A percentile compares a stretch with the other conserved stretches of the same genome.
Conservation (phyloP, 2,797 vertebrate species). For the Karalla daura region DNA sequence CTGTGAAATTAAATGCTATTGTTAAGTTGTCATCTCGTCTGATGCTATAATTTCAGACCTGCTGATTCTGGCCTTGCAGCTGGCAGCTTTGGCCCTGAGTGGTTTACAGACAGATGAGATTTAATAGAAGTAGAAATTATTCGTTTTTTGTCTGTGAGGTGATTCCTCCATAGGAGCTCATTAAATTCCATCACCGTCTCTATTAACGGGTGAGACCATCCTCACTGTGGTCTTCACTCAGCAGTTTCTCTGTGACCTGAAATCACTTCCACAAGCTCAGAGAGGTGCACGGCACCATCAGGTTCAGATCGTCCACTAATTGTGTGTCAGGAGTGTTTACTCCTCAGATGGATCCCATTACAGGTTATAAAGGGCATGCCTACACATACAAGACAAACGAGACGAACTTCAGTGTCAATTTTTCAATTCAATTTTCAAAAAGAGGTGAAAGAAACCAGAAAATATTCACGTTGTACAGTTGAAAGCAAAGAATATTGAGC, state of each 20-base stretch:
- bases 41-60: slow-evolving; percentile 8
- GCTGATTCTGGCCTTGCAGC: background rate
- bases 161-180: background rate
- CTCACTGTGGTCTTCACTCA: background rate
- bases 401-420: too few species aligned
- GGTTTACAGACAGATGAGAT: background rate
- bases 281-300: background rate
- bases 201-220: background rate
- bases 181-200: slow-evolving; percentile 20
- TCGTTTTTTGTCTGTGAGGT: background rate
- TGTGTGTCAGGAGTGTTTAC: too few species aligned
- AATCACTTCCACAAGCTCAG: background rate
- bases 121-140: background rate
- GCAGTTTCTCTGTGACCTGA: background rate
- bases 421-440: too few species aligned
- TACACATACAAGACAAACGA: too few species aligned
- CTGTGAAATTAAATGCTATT: background rate
- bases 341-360: too few species aligned
- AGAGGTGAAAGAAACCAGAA: too few species aligned
- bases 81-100: background rate
- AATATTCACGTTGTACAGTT: too few species aligned
- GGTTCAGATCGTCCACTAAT: background rate
- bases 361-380: too few species aligned
- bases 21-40: slow-evolving; percentile 13
- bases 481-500: too few species aligned